Conservation (phyloP, 2,797 vertebrate species). For the Gobionotothen gibberifrons region DNA sequence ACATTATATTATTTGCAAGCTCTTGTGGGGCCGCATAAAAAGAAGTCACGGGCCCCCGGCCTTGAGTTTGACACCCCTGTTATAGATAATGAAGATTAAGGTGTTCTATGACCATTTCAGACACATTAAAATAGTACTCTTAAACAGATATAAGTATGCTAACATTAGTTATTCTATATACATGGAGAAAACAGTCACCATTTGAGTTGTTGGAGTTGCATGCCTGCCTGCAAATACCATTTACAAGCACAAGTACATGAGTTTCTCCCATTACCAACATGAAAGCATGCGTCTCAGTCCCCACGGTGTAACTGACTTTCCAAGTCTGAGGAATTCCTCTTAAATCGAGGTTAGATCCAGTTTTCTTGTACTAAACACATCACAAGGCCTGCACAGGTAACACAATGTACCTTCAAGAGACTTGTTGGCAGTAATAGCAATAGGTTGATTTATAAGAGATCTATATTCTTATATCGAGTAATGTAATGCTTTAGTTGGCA, state of each 20-base stretch:
- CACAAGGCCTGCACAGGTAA: conserved; percentile 20
- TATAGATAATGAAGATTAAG: conserved; percentile 6
- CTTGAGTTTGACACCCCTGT: too few species aligned
- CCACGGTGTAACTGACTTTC: conserved; percentile 26
- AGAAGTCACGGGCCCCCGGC: too few species aligned
- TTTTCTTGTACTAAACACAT: conserved; percentile 35
- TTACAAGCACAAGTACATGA: conserved; percentile 5
- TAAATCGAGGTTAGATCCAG: conserved; percentile 27
- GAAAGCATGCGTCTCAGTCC: conserved; percentile 35
- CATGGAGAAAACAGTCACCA: neutral
- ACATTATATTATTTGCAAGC: too few species aligned
- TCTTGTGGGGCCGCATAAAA: too few species aligned
- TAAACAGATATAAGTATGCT: neutral
- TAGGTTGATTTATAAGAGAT: conserved; percentile 23
- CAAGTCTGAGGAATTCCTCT: conserved; percentile 44
- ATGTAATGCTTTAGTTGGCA: conserved; percentile 43
- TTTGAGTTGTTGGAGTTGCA: conserved; percentile 4
- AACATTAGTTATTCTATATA: neutral
- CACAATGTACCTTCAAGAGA: conserved; percentile 4
- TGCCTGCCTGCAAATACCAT: conserved; percentile 31
- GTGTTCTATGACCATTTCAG: neutral
- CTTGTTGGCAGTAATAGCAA: conserved; percentile 23
- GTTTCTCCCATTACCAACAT: conserved; percentile 32
- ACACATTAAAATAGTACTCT: conserved; percentile 13
- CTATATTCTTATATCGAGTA: conserved; percentile 25